Conservation (phyloP, 2,113 vertebrate species). For the Cettia cetti region DNA sequence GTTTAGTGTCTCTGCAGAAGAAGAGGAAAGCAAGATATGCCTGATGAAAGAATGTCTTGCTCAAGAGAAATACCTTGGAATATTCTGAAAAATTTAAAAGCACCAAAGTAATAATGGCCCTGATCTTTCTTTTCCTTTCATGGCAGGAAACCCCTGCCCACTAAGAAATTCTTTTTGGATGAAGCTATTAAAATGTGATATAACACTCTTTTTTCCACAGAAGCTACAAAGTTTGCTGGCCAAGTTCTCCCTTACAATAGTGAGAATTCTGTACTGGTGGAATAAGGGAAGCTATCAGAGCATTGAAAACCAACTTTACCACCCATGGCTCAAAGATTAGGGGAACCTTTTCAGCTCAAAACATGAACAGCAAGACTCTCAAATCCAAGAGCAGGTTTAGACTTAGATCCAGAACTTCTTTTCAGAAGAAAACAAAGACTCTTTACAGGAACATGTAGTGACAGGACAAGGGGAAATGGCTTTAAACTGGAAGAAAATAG, state of each 20-base stretch:
- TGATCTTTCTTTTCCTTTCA: neutral
- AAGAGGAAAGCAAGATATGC: neutral
- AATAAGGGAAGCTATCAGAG: neutral
- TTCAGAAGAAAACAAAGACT: neutral
- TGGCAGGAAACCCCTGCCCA: neutral
- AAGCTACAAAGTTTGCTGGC: neutral
- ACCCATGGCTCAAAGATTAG: neutral
- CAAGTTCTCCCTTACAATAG: neutral
- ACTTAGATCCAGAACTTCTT: neutral
- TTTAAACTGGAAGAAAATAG: neutral
- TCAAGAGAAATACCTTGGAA: neutral
- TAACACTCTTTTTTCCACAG: neutral
- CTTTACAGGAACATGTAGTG: neutral
- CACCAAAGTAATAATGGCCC: neutral
- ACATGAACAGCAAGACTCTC: neutral
- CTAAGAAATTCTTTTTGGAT: neutral
- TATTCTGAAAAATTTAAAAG: neutral
- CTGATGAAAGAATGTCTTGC: neutral
- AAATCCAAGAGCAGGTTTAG: neutral
- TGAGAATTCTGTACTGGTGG: neutral
- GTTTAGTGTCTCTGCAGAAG: neutral
- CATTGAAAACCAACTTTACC: neutral
- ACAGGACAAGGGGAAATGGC: neutral
- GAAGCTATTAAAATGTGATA: neutral
- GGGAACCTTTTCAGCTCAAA: neutral